Conservation (phyloP, 2,888 invertebrate genomes). For the Dermolepida albohirtum region DNA sequence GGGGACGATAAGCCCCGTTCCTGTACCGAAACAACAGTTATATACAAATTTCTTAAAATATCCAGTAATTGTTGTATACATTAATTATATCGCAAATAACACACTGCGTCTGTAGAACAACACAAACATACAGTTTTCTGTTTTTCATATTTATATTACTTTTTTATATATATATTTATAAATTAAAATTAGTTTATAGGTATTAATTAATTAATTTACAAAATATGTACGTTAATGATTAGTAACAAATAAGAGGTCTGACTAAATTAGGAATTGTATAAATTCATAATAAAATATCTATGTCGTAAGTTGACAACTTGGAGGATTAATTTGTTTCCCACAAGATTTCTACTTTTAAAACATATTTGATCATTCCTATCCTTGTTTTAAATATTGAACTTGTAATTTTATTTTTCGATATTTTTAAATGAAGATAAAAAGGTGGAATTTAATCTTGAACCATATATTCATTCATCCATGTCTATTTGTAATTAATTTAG, state of each 20-base stretch:
- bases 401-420: no score
- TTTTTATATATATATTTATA: conserved; percentile 30
- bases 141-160: conserved; percentile 29
- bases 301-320: conserved; percentile 7
- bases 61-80: conserved; percentile 63
- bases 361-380: not conserved
- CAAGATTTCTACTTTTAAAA: no score
- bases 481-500: no score
- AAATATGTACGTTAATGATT: conserved; percentile 34
- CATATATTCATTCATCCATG: no score
- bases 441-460: no score
- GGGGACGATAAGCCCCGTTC: conserved; percentile 44
- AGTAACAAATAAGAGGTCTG: conserved; percentile 25
- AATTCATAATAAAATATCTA: conserved; percentile 33
- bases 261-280: conserved; percentile 34
- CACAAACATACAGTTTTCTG: conserved; percentile 56
- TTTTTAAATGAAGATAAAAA: no score
- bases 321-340: not conserved
- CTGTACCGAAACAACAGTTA: conserved; percentile 61
- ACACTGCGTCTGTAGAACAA: conserved; percentile 57
- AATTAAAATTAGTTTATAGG: conserved; percentile 29
- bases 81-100: conserved; percentile 57
- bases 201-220: conserved; percentile 34
- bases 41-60: conserved; percentile 64
- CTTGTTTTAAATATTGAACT: no score